These are phyloP conservation scores for Portunus trituberculatus DNA, from an alignment of 1,140 invertebrate species.

Conservation along the genomic window DNA sequence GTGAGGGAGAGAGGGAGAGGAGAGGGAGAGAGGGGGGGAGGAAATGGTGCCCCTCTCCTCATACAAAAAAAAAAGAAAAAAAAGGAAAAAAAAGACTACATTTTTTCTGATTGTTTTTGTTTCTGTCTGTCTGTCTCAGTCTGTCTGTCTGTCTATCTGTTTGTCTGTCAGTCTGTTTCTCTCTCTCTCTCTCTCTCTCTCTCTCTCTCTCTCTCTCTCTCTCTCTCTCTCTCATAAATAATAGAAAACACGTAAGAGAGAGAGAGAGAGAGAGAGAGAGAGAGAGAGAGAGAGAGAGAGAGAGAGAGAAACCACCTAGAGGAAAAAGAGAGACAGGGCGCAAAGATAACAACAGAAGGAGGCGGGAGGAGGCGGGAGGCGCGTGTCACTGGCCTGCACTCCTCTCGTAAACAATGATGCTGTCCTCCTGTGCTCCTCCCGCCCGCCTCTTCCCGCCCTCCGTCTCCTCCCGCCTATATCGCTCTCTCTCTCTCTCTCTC, in stretches of 20 bases:
- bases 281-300: no score
- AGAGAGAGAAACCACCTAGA: no score
- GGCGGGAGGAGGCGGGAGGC: no score
- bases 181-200: conserved; percentile 20
- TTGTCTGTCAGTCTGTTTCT: background rate
- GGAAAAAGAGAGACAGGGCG: no score
- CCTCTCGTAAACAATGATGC: background rate
- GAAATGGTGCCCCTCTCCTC: background rate
- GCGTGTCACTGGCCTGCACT: background rate
- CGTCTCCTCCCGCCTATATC: background rate
- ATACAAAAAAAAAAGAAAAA: no score
- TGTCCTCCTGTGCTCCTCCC: background rate
- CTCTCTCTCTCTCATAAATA: background rate
- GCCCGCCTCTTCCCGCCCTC: background rate
- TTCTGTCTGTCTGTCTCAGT: background rate
- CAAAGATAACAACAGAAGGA: no score
- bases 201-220: background rate
- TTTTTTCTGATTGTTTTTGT: background rate
- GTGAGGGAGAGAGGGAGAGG: background rate
- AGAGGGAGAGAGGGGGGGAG: background rate
- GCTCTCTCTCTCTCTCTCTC: no score
- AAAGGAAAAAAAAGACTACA: no score
- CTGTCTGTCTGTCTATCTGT: background rate
- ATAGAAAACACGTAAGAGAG: background rate
- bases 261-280: background rate